Conservation (phyloP, 2,113 vertebrate species). For the Eolophus roseicapilla region DNA sequence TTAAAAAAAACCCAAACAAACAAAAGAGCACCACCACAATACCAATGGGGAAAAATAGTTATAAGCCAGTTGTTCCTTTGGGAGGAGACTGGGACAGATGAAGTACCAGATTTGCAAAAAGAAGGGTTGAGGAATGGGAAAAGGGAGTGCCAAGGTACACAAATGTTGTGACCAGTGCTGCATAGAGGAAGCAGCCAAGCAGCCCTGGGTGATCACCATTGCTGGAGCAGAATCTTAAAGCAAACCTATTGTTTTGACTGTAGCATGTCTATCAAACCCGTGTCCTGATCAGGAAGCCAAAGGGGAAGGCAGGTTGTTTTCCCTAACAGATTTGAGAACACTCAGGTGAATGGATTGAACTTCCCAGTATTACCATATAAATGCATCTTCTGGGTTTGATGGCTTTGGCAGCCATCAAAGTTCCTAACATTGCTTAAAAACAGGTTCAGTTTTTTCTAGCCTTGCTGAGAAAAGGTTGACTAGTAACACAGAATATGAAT, state of each 20-base stretch:
- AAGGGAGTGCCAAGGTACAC: neutral
- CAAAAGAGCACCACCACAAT: neutral
- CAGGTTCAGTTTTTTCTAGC: neutral
- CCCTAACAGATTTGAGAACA: neutral
- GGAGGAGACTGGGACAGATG: neutral
- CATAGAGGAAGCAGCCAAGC: neutral
- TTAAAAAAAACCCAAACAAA: fast-evolving
- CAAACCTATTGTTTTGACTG: neutral
- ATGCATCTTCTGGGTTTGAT: neutral
- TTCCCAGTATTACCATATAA: fast-evolving
- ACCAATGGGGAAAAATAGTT: neutral
- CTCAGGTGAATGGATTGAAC: no score
- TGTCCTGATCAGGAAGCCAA: neutral
- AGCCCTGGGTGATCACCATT: neutral
- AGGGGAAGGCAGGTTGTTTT: neutral
- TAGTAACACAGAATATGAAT: neutral
- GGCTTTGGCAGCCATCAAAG: neutral
- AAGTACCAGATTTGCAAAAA: neutral
- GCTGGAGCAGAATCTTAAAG: neutral
- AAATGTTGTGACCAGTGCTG: neutral
- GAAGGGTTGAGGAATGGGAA: neutral
- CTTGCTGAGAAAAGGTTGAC: neutral
- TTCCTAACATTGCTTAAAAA: neutral
- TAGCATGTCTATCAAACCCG: neutral
- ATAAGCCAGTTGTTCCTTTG: neutral